Base-by-base conservation (phyloP, 2,888 invertebrate genomes). In the Argynnis bischoffii region DNA sequence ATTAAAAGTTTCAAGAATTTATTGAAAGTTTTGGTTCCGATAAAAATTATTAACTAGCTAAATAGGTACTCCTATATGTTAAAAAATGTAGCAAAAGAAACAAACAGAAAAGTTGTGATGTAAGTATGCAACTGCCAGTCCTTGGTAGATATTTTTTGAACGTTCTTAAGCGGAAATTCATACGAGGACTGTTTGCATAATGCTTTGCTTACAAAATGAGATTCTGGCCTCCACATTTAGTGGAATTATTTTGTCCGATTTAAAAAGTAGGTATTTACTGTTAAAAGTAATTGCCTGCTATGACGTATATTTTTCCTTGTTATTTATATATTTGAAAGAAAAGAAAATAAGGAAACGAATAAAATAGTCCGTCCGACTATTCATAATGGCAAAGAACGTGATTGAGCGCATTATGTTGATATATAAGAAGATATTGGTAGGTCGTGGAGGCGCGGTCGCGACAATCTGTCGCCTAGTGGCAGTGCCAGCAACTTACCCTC, bases 401-500 rank as follows among this genome's bases (percentile, higher is more conserved):
- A 67, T 64, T 66, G 71, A 71, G 64, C 69, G 61, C 57, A 67
- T 67, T 65, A 71, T 65, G 67, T 69, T 71, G 71, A 67, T 67
- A 69, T 69, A 66, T 69, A 69, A 61, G 71, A 67, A 66, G 69
- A 70, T 69, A 73, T 70, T 70, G 69, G 67, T 63, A 66, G 72
- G 65, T 69, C 66, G 76, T 74, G 77, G 77, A 81, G 81, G 78
- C 81, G 77, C 78, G 81, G 77, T 78, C 81, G 84, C 87, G 87
- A 85, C 89, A 77, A 72, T 69, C 76, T 80, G 91, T 83, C 89
- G 89, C 87, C 88, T 74, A 78, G 75, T 74, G 77, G 77, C 78
- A 75, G 81, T 87, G 90, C 89, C 89, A 88, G 75, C 78, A 74
- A 70, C 73, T 74, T 61, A 71, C 61, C 71, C 67, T 70, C 14